Evolutionary conservation across 2,113 vertebrate species (phyloP).

Genomic region (Hippocampus mohnikei): DNA sequence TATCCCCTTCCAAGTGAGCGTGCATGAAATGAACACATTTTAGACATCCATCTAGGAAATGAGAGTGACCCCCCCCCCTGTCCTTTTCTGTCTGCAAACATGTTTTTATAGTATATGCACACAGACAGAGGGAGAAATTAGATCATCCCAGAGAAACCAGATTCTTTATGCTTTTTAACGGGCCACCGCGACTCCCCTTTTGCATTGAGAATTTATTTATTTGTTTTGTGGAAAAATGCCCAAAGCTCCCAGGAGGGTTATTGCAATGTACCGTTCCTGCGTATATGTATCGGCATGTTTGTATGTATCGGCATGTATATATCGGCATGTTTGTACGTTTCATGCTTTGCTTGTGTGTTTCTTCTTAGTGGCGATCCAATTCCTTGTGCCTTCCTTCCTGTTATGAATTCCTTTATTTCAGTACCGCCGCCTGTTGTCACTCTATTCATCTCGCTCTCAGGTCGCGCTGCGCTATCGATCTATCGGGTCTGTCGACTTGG

Average conservation of each 20-base stretch:
- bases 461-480: slow-evolving; percentile 54
- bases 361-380: slow-evolving; percentile 2
- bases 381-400: slow-evolving; percentile 1
- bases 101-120: slow-evolving; percentile 8
- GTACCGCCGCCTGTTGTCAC: slow-evolving; percentile 35
- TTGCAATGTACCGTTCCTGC: slow-evolving; percentile 22
- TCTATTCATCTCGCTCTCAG: slow-evolving; percentile 39
- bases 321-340: slow-evolving; percentile 8
- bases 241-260: slow-evolving; percentile 11
- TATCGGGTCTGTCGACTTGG: slow-evolving; percentile 34
- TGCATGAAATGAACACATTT: slow-evolving; percentile 22
- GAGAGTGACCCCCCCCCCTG: slow-evolving; percentile 46
- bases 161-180: slow-evolving; percentile 32
- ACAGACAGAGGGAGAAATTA: slow-evolving; percentile 7
- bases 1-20: slow-evolving; percentile 24
- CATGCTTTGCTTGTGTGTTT: slow-evolving; percentile 20
- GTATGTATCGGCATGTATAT: neutral
- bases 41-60: slow-evolving; percentile 38
- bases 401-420: slow-evolving; percentile 16
- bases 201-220: slow-evolving; percentile 9
- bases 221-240: neutral
- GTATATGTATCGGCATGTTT: neutral
- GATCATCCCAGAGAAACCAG: slow-evolving; percentile 4
- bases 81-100: slow-evolving; percentile 30
- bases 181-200: slow-evolving; percentile 26